Evolutionary conservation across 1,140 invertebrate species (phyloP).

Genomic region (Drosophila orena): DNA sequence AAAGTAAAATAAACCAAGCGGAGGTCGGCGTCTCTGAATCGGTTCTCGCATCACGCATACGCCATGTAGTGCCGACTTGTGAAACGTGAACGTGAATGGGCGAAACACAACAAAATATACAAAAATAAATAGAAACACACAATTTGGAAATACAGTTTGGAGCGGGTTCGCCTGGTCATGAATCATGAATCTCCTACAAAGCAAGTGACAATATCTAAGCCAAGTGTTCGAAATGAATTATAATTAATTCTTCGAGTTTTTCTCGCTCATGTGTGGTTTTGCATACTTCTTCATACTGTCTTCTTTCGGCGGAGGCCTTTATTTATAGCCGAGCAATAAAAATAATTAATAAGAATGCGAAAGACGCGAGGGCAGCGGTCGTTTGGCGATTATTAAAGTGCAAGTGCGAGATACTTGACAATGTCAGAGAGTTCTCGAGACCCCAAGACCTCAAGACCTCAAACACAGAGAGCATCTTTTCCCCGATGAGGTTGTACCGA

Average conservation of each 20-base stretch:
- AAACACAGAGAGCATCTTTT: constrained; percentile 12
- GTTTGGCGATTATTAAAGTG: constrained; percentile 44
- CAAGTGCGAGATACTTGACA: constrained; percentile 60
- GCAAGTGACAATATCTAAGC: constrained; percentile 58
- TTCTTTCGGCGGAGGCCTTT: constrained; percentile 34
- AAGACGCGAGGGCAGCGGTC: constrained; percentile 28
- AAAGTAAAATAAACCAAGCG: constrained; percentile 39
- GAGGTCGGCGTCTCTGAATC: constrained; percentile 38
- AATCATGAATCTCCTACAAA: constrained; percentile 79
- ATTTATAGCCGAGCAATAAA: constrained; percentile 63
- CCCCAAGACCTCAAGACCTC: constrained; percentile 2
- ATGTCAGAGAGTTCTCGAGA: constrained; percentile 23
- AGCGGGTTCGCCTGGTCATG: constrained; percentile 47
- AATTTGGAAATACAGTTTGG: constrained; percentile 28
- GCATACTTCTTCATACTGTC: constrained; percentile 30
- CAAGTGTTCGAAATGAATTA: constrained; percentile 15
- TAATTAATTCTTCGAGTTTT: constrained; percentile 20
- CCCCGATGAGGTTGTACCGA: neutral
- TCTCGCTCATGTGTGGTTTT: constrained; percentile 1
- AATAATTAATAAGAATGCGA: constrained; percentile 56
- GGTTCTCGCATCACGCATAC: constrained; percentile 61
- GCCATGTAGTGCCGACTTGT: constrained; percentile 56
- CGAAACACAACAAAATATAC: constrained; percentile 51
- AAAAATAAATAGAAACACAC: constrained; percentile 33
- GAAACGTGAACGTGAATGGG: constrained; percentile 46